Conservation (phyloP, 1,140 invertebrate genomes). For the Pseudobourletiella spinata region DNA sequence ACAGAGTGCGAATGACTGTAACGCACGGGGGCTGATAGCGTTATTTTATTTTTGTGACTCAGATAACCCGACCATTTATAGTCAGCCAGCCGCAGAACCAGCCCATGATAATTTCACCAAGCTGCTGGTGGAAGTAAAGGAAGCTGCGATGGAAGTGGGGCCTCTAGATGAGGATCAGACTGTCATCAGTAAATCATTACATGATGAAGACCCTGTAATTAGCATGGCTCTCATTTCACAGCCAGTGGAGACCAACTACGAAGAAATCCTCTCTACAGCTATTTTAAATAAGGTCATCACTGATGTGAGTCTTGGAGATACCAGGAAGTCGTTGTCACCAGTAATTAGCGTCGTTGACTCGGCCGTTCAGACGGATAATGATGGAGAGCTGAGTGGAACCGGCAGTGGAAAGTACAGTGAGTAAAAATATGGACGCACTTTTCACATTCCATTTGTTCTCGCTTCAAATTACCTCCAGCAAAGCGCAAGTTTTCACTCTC, state of each 20-base stretch:
- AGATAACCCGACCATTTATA: not conserved
- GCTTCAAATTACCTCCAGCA: too few species aligned
- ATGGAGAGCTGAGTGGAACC: constrained; percentile 9
- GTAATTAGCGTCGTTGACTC: constrained; percentile 26
- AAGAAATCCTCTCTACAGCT: constrained; percentile 24
- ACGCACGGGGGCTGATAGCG: too few species aligned
- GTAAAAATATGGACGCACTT: constrained; percentile 2
- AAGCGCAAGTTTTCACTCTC: too few species aligned
- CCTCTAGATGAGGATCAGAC: not conserved
- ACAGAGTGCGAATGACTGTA: too few species aligned
- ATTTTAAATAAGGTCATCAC: constrained; percentile 27
- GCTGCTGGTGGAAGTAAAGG: constrained; percentile 2
- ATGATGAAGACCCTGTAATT: not conserved
- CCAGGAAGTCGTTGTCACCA: constrained; percentile 4
- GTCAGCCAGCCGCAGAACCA: not conserved
- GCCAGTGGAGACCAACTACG: constrained; percentile 1
- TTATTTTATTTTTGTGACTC: too few species aligned
- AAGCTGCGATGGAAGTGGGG: not conserved
- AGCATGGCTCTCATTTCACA: not conserved
- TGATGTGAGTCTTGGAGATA: constrained; percentile 4
- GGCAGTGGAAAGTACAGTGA: constrained; percentile 8
- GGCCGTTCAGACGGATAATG: constrained; percentile 26
- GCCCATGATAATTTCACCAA: not conserved
- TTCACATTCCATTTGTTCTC: too few species aligned
- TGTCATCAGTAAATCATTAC: not conserved